Conservation (phyloP, 2,888 invertebrate species). For the Temnothorax rugatulus region DNA sequence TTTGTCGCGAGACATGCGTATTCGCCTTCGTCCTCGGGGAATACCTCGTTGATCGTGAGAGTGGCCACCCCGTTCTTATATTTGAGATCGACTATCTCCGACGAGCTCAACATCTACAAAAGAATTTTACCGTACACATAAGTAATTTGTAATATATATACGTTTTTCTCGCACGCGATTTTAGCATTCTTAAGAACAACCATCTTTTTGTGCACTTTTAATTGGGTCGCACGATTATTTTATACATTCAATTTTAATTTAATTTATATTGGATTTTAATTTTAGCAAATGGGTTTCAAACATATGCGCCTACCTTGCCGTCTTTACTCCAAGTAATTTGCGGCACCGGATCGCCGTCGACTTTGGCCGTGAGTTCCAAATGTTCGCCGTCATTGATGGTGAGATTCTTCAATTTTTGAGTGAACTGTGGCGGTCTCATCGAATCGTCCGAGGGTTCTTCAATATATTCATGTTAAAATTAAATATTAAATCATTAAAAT, state of each 20-base stretch:
- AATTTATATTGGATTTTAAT: constrained; percentile 12
- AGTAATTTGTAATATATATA: constrained; percentile 4
- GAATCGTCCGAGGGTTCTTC: constrained; percentile 94
- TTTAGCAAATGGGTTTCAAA: background rate
- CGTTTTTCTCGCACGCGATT: background rate
- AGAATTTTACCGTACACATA: background rate
- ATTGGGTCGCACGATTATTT: background rate
- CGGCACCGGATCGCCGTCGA: constrained; percentile 97
- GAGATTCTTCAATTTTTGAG: constrained; percentile 91
- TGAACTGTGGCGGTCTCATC: constrained; percentile 95
- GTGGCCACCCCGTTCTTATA: constrained; percentile 96
- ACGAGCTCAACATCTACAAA: constrained; percentile 89
- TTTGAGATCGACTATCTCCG: constrained; percentile 95
- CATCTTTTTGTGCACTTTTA: background rate
- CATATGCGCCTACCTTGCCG: constrained; percentile 88
- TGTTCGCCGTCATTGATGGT: constrained; percentile 96
- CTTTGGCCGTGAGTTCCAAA: constrained; percentile 93
- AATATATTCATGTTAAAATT: constrained; percentile 27
- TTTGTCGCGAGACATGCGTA: constrained; percentile 97
- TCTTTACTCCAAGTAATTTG: constrained; percentile 96
- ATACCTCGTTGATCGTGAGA: constrained; percentile 96
- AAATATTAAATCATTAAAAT: background rate
- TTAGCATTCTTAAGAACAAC: background rate
- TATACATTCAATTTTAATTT: background rate
- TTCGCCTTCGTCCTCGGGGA: constrained; percentile 97